These are phyloP conservation scores for Penaeus japonicus DNA, from an alignment of 1,140 invertebrate genomes.

Conservation along the genomic window DNA sequence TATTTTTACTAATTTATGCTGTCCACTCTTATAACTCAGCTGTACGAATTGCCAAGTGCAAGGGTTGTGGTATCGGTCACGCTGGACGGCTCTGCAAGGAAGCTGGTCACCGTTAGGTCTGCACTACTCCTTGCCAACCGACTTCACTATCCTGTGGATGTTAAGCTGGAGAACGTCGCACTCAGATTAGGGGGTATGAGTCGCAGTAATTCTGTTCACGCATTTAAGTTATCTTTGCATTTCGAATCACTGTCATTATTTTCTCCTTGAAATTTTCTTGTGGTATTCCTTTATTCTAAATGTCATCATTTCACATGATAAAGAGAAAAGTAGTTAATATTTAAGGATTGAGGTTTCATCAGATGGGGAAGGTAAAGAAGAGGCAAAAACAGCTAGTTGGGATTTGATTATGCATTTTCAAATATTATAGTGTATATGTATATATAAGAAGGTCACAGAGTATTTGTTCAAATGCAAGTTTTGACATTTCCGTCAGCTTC, in stretches of 20 bases:
- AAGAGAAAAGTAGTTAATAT: too few species aligned
- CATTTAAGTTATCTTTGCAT: not conserved
- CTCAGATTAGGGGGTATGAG: slow-evolving; percentile 60
- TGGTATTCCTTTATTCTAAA: not conserved
- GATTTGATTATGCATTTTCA: too few species aligned
- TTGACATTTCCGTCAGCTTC: too few species aligned
- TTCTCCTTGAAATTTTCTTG: not conserved
- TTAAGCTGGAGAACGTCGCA: slow-evolving; percentile 63
- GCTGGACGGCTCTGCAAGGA: slow-evolving; percentile 90
- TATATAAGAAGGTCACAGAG: too few species aligned
- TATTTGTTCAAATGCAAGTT: too few species aligned
- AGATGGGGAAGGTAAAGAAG: too few species aligned
- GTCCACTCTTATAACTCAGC: slow-evolving; percentile 16
- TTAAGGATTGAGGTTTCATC: too few species aligned
- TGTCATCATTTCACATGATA: not conserved
- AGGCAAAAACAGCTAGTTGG: too few species aligned
- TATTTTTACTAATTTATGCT: not conserved
- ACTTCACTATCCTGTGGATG: slow-evolving; percentile 75
- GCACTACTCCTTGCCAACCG: slow-evolving; percentile 84
- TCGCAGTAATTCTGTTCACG: not conserved
- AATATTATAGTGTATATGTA: too few species aligned
- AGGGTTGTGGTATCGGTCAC: slow-evolving; percentile 87
- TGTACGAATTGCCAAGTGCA: slow-evolving; percentile 67
- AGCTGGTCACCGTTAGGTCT: slow-evolving; percentile 94
- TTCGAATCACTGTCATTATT: not conserved